phyloP scores from a whole-genome alignment of 2,113 vertebrate genomes.

The Microtus pennsylvanicus region DNA sequence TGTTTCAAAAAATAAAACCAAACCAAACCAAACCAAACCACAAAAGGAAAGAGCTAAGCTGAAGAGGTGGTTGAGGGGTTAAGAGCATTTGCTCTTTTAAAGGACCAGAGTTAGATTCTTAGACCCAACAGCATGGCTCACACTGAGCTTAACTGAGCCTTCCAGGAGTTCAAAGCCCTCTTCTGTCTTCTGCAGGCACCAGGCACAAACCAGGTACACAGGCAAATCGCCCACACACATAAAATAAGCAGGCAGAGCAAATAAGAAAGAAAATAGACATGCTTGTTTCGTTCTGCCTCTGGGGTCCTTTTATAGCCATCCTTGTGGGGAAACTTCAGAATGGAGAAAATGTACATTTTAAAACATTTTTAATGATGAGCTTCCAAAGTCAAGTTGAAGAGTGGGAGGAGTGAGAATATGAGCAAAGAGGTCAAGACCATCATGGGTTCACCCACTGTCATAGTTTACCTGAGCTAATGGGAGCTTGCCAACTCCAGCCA shows the following conservation, averaged over 20 bases:
- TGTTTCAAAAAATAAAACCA: neutral
- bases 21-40: neutral
- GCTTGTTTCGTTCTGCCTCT: neutral
- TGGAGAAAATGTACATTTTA: constrained; percentile 16
- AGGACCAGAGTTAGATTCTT: neutral
- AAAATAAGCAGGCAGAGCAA: neutral
- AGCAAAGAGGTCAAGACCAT: no score
- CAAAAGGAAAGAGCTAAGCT: neutral
- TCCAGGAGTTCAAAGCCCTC: neutral
- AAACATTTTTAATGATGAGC: neutral
- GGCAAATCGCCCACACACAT: neutral
- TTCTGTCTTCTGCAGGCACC: neutral
- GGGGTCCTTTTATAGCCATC: constrained; percentile 33
- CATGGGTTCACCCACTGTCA: no score
- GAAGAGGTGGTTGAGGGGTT: neutral
- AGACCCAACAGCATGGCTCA: neutral
- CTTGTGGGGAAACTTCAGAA: constrained; percentile 25
- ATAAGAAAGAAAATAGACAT: neutral
- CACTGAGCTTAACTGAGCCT: no score
- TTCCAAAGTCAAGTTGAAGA: no score
- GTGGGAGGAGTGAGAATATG: no score
- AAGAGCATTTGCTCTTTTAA: neutral
- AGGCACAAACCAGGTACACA: neutral
- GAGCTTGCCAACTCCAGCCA: no score
- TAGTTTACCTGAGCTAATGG: no score